Percentiles rank a stretch among this genome's conserved stretches.
Evolutionary conservation across 2,113 vertebrate species (phyloP).

Genomic region (Lathamus discolor): DNA sequence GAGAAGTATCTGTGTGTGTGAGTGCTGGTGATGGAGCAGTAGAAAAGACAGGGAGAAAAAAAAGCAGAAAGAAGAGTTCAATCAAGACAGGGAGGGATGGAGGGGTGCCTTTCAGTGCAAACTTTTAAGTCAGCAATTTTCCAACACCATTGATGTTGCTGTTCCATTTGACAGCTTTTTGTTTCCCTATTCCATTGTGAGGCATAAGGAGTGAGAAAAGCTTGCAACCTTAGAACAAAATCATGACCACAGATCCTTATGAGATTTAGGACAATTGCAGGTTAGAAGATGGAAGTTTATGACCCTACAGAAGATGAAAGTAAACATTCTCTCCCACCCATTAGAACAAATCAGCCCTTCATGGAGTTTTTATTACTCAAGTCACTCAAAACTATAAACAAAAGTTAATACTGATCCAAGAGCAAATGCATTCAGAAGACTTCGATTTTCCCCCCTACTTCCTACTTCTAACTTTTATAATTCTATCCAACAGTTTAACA

Average conservation of each 20-base stretch:
- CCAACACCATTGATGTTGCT: background rate
- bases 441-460: background rate
- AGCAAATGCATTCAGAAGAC: background rate
- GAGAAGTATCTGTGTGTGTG: background rate
- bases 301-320: background rate
- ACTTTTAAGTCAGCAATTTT: background rate
- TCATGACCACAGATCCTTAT: background rate
- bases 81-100: background rate
- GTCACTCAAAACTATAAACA: background rate
- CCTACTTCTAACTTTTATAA: background rate
- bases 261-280: background rate
- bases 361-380: constrained; percentile 8
- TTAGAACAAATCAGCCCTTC: constrained; percentile 8
- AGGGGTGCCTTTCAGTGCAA: background rate
- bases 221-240: background rate
- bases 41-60: background rate
- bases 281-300: background rate
- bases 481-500: background rate
- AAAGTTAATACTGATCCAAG: background rate
- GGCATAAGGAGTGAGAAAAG: background rate
- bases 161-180: background rate
- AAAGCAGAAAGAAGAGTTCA: background rate
- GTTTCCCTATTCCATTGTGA: background rate
- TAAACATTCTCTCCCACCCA: background rate
- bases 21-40: background rate